These are phyloP conservation scores for Cynaeus angustus DNA, from an alignment of 2,888 invertebrate genomes.

Conservation along the genomic window DNA sequence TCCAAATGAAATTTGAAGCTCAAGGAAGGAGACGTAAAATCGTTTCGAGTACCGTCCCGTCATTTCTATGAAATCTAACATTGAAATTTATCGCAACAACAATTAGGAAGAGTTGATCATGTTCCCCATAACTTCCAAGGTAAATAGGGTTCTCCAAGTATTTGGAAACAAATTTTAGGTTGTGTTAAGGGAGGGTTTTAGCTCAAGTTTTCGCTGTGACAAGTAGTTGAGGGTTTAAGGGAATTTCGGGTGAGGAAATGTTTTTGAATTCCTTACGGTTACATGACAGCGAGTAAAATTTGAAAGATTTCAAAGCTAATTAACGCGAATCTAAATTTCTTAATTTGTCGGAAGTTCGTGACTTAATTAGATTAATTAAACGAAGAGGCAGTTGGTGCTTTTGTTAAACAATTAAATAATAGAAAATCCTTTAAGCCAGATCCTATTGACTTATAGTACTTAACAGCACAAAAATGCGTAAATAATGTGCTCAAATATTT, in stretches of 20 bases:
- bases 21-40: slow-evolving; percentile 17
- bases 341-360: too few relatives aligned
- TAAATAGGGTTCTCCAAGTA: slow-evolving; percentile 27
- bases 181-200: slow-evolving; percentile 9
- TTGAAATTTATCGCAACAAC: background rate
- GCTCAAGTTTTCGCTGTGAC: slow-evolving; percentile 14
- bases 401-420: too few relatives aligned
- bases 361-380: too few relatives aligned
- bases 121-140: slow-evolving; percentile 16
- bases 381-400: too few relatives aligned
- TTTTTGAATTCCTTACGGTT: slow-evolving; percentile 14
- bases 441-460: too few relatives aligned
- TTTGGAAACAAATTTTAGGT: slow-evolving; percentile 23
- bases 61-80: slow-evolving; percentile 13
- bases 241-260: background rate
- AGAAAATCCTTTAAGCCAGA: too few relatives aligned
- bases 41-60: slow-evolving; percentile 8
- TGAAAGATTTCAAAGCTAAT: too few relatives aligned
- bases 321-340: too few relatives aligned
- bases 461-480: too few relatives aligned
- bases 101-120: slow-evolving; percentile 31
- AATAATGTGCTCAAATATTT: too few relatives aligned
- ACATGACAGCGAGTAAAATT: background rate
- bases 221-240: slow-evolving; percentile 6
- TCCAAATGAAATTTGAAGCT: slow-evolving; percentile 3